Percentiles rank a stretch among this genome's conserved stretches.
phyloP scores from a whole-genome alignment of 2,113 vertebrate genomes.

The Loxodonta africana region DNA sequence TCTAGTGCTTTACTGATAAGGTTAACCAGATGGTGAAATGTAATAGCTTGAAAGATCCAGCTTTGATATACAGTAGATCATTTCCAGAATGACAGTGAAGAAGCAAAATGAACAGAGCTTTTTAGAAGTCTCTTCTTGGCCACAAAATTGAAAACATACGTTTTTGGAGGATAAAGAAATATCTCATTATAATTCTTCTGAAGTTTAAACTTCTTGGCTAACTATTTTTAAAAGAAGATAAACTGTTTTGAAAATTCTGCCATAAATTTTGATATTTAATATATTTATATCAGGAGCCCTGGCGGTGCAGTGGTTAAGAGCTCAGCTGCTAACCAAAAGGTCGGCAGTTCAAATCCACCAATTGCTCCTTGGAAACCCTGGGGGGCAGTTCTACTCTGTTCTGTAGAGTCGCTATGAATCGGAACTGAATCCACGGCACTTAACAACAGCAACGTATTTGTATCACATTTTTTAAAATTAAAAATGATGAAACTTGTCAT shows the following conservation, averaged over 20 bases:
- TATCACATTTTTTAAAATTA: neutral
- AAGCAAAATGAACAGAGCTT: constrained; percentile 73
- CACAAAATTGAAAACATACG: constrained; percentile 61
- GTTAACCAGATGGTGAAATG: constrained; percentile 86
- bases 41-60: constrained; percentile 75
- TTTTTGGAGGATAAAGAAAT: constrained; percentile 48
- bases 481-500: constrained; percentile 24
- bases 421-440: no score
- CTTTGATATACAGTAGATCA: constrained; percentile 80
- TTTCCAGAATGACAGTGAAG: constrained; percentile 55
- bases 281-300: neutral
- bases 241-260: constrained; percentile 34
- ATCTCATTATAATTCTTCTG: constrained; percentile 23
- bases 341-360: no score
- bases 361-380: no score
- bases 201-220: constrained; percentile 62
- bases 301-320: no score
- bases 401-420: no score
- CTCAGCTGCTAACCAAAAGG: no score
- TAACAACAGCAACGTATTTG: no score
- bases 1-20: constrained; percentile 85
- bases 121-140: constrained; percentile 73
- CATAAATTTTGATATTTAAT: constrained; percentile 40
- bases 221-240: constrained; percentile 61
- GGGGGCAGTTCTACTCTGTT: no score